Evolutionary conservation across 2,888 invertebrate genomes (phyloP).

Genomic region (Syrista parreyssii): DNA sequence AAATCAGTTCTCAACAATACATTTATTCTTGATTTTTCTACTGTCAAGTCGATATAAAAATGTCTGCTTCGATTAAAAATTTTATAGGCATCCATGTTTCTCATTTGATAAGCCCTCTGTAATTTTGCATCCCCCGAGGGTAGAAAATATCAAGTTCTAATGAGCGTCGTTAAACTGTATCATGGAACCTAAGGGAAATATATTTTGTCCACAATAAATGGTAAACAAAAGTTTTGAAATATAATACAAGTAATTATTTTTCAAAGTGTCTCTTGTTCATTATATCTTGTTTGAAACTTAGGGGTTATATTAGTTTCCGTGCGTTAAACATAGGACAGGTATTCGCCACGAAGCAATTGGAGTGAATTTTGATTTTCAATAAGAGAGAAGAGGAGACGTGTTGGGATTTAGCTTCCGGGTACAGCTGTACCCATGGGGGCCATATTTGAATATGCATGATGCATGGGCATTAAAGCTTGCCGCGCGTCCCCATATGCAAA

Average conservation of each 20-base stretch:
- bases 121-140: too few species aligned
- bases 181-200: too few species aligned
- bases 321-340: neutral
- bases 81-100: too few species aligned
- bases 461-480: constrained; percentile 63
- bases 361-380: constrained; percentile 65
- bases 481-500: constrained; percentile 60
- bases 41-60: too few species aligned
- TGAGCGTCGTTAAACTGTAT: too few species aligned
- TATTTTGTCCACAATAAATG: too few species aligned
- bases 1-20: neutral
- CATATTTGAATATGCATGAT: constrained; percentile 64
- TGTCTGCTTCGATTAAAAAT: too few species aligned
- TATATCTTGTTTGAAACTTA: too few species aligned
- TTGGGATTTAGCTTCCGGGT: constrained; percentile 63
- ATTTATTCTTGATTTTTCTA: neutral
- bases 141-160: too few species aligned
- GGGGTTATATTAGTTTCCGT: neutral
- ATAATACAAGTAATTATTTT: neutral
- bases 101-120: too few species aligned
- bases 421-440: constrained; percentile 60
- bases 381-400: constrained; percentile 53
- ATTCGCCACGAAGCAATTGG: constrained; percentile 42
- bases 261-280: neutral
- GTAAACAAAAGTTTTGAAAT: neutral